Base-by-base conservation (phyloP, 2,888 invertebrate genomes). In the Campoletis raptor region DNA sequence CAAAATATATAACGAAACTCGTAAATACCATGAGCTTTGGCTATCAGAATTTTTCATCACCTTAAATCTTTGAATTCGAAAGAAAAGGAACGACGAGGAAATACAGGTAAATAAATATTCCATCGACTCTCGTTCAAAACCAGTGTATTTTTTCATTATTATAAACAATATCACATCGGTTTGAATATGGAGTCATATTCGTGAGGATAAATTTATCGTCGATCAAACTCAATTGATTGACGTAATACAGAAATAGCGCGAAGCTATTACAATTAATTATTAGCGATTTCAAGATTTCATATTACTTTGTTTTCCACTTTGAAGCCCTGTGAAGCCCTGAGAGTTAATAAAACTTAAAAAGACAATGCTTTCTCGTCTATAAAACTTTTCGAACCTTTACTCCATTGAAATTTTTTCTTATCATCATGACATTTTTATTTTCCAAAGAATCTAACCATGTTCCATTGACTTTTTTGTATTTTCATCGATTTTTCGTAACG, bases 81-180 rank as follows among this genome's bases (percentile, higher is more conserved):
- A 24, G 37, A 21, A 45, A n/a, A 72, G 57, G 30, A 61, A 73
- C 48, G 42, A 21, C 64, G 30, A 52, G 66, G n/a, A 40, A 78
- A 83, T 61, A n/a, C 45, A 45, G 36, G 10, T 15, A 37, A 40
- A 54, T 15, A 37, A 40, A 54, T 54, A 42, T 30, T 66, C 21
- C n/a, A 42, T n/a, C 42, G 2, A 37, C 21, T 76, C 72, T 66
- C 61, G 5, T 64, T 24, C 66, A n/a, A 57, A 52, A 83, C 24
- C 73, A 67, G 66, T 83, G 54, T 83, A 83, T 85, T 69, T 85
- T 73, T 66, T 18, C 10, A 70, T 74, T n/a, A 37, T 61, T 72
- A 74, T 64, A 74, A 81, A 85, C 61, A 45, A 81, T 81, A 85
- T 81, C 69, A 85, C 84, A 85, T 64, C 37, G 40, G 76, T 69